Evolutionary conservation across 2,113 vertebrate genomes (phyloP).

Genomic region (Rhagologus leucostigma): DNA sequence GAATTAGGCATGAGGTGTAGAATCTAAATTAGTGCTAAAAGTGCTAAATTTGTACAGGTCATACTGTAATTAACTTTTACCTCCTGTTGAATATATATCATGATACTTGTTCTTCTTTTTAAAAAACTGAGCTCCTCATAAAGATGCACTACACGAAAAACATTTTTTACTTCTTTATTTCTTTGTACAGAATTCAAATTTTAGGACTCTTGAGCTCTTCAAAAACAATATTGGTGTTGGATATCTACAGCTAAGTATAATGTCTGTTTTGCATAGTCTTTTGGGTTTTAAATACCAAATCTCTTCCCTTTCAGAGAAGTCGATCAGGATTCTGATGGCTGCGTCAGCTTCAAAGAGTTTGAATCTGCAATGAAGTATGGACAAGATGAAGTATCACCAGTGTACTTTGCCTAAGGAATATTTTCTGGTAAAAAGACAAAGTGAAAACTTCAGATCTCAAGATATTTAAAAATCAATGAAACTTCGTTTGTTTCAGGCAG

Average conservation of each 20-base stretch:
- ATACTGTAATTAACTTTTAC: neutral
- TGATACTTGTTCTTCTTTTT: neutral
- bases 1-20: neutral
- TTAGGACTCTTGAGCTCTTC: neutral
- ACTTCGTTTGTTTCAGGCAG: slow-evolving; percentile 41
- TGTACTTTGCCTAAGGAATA: slow-evolving; percentile 23
- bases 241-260: neutral
- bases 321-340: slow-evolving; percentile 76
- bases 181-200: neutral
- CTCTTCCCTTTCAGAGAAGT: slow-evolving; percentile 69
- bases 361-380: slow-evolving; percentile 70
- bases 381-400: slow-evolving; percentile 51
- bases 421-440: slow-evolving; percentile 31
- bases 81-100: neutral
- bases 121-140: neutral
- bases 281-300: neutral
- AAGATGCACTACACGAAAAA: neutral
- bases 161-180: neutral
- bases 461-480: slow-evolving; percentile 56
- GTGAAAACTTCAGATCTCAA: slow-evolving; percentile 34
- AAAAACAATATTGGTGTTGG: neutral
- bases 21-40: neutral
- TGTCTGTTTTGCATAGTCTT: slow-evolving; percentile 32
- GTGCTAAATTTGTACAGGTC: neutral
- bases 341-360: slow-evolving; percentile 80